Percentiles rank a stretch among this genome's conserved stretches.
phyloP scores from a whole-genome alignment of 2,888 invertebrate genomes.

The Yponomeuta cagnagella region DNA sequence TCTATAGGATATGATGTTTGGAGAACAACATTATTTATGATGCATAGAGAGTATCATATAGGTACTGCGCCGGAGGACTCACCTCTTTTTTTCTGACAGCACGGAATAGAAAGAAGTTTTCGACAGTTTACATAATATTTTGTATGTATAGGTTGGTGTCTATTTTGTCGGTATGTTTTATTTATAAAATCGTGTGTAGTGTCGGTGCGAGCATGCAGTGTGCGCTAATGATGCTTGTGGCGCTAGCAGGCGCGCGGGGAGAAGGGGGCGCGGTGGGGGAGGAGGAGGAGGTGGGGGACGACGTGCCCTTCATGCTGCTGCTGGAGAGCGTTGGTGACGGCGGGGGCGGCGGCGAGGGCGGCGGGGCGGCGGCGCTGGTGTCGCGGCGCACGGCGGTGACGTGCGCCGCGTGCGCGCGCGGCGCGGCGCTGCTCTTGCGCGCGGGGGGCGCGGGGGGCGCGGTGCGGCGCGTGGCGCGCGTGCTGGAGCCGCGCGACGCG shows the following conservation, averaged over 20 bases:
- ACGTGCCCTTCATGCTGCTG: constrained; percentile 46
- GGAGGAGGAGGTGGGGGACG: constrained; percentile 35
- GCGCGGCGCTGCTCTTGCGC: neutral
- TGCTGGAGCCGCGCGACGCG: constrained; percentile 19
- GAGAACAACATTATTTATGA: no score
- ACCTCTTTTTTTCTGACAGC: no score
- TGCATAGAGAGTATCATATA: no score
- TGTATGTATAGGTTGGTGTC: no score
- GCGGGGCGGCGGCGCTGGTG: constrained; percentile 35
- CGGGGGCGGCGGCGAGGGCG: constrained; percentile 17
- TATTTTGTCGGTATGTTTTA: no score
- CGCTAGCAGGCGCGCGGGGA: constrained; percentile 11
- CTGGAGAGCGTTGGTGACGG: constrained; percentile 31
- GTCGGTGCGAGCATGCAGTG: constrained; percentile 13
- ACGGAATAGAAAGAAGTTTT: no score
- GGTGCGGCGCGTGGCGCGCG: constrained; percentile 24
- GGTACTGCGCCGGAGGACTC: no score
- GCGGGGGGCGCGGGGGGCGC: constrained; percentile 20
- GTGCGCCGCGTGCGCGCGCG: constrained; percentile 37
- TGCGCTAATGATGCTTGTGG: constrained; percentile 25
- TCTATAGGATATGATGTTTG: no score
- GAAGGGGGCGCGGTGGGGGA: constrained; percentile 23
- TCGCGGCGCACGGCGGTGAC: constrained; percentile 43
- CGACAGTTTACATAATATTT: no score
- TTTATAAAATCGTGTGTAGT: neutral